Evolutionary conservation across 2,888 invertebrate genomes (phyloP).

Genomic region (Thecophora atra): DNA sequence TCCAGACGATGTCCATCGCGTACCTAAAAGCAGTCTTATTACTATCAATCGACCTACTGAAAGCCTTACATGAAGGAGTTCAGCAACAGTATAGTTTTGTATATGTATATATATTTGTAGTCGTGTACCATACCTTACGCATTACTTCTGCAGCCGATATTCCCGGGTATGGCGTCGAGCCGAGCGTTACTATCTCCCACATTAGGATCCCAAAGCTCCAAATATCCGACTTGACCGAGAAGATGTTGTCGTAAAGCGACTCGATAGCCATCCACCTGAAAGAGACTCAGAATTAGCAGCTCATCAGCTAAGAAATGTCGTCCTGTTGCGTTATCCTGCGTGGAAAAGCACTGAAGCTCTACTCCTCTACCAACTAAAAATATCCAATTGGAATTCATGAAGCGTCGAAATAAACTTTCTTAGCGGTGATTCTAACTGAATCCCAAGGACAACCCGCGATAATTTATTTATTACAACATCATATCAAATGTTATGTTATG

Average conservation of each 20-base stretch:
- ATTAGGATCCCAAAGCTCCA: conserved; percentile 96
- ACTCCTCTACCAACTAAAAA: too few relatives aligned
- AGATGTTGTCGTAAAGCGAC: conserved; percentile 92
- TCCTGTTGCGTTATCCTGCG: too few relatives aligned
- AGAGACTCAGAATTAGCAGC: not conserved
- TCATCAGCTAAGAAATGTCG: too few relatives aligned
- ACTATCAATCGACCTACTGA: not conserved
- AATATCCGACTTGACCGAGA: conserved; percentile 92
- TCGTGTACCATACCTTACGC: conserved; percentile 74
- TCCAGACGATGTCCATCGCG: conserved; percentile 90
- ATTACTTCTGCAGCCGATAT: conserved; percentile 91
- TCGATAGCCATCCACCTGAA: conserved; percentile 96
- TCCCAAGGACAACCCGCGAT: too few relatives aligned
- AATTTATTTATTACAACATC: too few relatives aligned
- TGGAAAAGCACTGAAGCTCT: too few relatives aligned
- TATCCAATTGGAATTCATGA: too few relatives aligned
- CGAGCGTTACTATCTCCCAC: conserved; percentile 96
- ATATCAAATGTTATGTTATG: too few relatives aligned
- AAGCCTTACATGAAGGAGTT: not conserved
- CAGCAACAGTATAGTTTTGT: conserved; percentile 14
- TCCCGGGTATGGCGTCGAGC: conserved; percentile 95
- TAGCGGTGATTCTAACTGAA: too few relatives aligned
- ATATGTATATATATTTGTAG: not conserved
- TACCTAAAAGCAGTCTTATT: conserved; percentile 68
- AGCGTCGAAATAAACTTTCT: too few relatives aligned